These are phyloP conservation scores for Drosophila pachea DNA, from an alignment of 1,140 invertebrate species.

Conservation along the genomic window DNA sequence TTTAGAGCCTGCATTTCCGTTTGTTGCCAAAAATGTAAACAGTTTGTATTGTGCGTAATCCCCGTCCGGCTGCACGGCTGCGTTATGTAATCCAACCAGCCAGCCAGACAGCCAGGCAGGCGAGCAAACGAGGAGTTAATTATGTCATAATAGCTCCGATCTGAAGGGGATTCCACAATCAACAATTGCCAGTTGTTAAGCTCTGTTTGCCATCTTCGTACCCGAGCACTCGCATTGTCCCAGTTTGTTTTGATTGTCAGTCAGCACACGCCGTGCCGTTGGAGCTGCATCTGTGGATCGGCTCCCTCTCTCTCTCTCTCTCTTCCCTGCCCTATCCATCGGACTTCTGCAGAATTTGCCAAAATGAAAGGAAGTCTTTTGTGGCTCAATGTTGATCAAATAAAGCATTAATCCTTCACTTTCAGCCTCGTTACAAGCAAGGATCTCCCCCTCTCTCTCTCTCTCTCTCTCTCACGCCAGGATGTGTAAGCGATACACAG, in stretches of 20 bases:
- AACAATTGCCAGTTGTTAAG: constrained; percentile 41
- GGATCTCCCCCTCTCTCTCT: not conserved
- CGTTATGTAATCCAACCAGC: constrained; percentile 63
- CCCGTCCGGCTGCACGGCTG: constrained; percentile 47
- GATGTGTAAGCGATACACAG: constrained; percentile 21
- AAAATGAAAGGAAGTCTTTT: too few relatives aligned
- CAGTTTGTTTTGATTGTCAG: constrained; percentile 37
- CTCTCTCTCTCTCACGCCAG: not conserved
- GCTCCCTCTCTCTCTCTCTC: not conserved
- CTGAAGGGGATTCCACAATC: constrained; percentile 28
- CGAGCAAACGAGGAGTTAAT: constrained; percentile 69
- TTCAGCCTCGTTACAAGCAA: too few relatives aligned
- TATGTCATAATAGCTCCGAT: constrained; percentile 68
- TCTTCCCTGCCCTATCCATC: not conserved
- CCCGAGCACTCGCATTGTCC: constrained; percentile 9
- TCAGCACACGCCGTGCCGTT: constrained; percentile 36
- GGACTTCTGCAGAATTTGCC: too few relatives aligned
- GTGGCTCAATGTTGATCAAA: too few relatives aligned
- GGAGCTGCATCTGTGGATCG: constrained; percentile 34
- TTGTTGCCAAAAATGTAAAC: constrained; percentile 71
- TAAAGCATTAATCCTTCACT: too few relatives aligned
- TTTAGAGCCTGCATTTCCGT: constrained; percentile 70
- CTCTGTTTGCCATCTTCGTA: constrained; percentile 20
- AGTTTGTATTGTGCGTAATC: constrained; percentile 68
- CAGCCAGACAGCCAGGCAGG: constrained; percentile 25